Evolutionary conservation across 2,888 invertebrate genomes (phyloP).

Genomic region (Amorpha juglandis): DNA sequence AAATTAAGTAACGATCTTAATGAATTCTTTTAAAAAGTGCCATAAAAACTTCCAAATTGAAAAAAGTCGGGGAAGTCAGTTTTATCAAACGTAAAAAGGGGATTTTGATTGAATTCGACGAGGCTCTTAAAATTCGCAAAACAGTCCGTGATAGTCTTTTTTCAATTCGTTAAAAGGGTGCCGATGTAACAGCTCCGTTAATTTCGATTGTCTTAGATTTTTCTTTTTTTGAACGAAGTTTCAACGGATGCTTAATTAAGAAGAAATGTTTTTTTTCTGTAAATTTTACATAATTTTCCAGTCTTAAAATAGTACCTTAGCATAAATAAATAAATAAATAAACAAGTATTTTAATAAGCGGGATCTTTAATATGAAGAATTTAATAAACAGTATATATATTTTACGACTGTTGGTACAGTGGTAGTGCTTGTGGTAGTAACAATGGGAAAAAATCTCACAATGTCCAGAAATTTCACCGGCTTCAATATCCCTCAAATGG

Average conservation of each 20-base stretch:
- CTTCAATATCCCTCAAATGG: no score
- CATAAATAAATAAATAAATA: no score
- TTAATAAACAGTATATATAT: no score
- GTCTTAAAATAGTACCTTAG: no score
- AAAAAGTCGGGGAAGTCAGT: constrained; percentile 5
- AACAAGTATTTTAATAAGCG: no score
- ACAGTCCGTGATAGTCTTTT: constrained; percentile 46
- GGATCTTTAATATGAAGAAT: no score
- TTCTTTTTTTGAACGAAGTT: constrained; percentile 31
- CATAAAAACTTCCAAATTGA: neutral
- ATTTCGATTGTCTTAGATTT: constrained; percentile 36
- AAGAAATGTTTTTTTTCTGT: neutral
- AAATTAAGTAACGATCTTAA: no score
- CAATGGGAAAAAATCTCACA: no score
- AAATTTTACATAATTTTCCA: neutral
- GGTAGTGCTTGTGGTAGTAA: no score
- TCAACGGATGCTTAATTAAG: constrained; percentile 35
- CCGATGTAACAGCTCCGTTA: constrained; percentile 40
- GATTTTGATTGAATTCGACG: constrained; percentile 63
- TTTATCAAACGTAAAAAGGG: constrained; percentile 38
- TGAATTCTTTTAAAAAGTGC: no score
- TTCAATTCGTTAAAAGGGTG: constrained; percentile 54
- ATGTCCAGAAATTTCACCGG: no score
- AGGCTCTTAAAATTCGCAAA: constrained; percentile 66
- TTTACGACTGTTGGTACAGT: no score